Conservation (phyloP, 2,113 vertebrate genomes). For the Hydrolagus affinis region DNA sequence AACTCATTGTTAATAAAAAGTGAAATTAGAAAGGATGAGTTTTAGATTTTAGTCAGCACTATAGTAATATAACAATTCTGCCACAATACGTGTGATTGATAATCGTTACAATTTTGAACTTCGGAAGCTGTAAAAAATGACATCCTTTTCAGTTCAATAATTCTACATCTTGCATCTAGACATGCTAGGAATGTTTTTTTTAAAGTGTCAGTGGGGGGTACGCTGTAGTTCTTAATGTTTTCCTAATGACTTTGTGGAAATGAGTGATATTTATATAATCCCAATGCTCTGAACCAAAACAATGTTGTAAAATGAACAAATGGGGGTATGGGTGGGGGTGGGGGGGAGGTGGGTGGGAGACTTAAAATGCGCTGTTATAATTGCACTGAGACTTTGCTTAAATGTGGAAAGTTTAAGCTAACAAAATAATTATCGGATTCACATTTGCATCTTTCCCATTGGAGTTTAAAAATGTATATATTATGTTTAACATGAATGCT, state of each 20-base stretch:
- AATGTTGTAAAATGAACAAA: not conserved
- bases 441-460: not conserved
- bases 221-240: not conserved
- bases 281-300: not conserved
- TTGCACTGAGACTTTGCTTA: not conserved
- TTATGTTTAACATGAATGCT: not conserved
- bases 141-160: conserved; percentile 17
- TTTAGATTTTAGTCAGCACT: conserved; percentile 17
- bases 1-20: conserved; percentile 4
- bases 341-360: not conserved
- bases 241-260: conserved; percentile 9
- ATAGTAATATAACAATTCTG: conserved; percentile 22
- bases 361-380: not conserved
- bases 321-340: not conserved
- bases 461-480: not conserved
- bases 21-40: not conserved
- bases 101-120: conserved; percentile 24
- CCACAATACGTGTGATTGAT: conserved; percentile 27
- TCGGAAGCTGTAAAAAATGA: conserved; percentile 21
- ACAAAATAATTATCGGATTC: not conserved
- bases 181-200: conserved; percentile 8
- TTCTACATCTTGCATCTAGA: conserved; percentile 1
- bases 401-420: not conserved
- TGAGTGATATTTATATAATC: conserved; percentile 4
- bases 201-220: not conserved